These are phyloP conservation scores for Lepidocyrtinus sp. DNA, from an alignment of 2,888 invertebrate species.

Conservation along the genomic window DNA sequence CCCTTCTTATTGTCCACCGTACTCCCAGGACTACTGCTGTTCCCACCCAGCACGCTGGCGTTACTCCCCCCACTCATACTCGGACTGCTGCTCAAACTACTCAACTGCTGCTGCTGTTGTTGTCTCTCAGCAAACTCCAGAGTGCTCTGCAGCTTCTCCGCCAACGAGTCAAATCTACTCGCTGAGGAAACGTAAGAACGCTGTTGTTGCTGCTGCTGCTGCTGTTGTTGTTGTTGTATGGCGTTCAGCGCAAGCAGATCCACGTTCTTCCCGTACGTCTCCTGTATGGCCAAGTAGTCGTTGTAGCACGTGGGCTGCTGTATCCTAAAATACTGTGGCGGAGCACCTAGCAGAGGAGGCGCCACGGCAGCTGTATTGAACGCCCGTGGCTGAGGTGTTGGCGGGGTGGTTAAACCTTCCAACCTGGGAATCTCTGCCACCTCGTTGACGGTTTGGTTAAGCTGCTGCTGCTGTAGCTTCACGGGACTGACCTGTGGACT, in stretches of 20 bases:
- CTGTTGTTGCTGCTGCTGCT: neutral
- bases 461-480: neutral
- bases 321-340: neutral
- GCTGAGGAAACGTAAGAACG: neutral
- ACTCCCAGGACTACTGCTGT: constrained; percentile 35
- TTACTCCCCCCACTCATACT: too few species aligned
- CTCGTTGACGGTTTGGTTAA: too few species aligned
- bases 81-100: constrained; percentile 28
- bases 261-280: constrained; percentile 24
- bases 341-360: neutral
- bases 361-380: neutral
- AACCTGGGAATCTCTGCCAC: too few species aligned
- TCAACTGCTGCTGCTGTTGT: neutral
- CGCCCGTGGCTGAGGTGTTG: neutral
- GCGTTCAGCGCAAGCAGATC: constrained; percentile 3
- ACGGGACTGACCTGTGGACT: neutral
- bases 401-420: too few species aligned
- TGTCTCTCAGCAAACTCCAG: neutral
- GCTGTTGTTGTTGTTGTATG: neutral
- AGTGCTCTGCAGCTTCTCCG: neutral
- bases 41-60: too few species aligned
- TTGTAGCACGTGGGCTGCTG: constrained; percentile 22
- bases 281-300: constrained; percentile 23
- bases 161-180: neutral
- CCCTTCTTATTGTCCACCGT: neutral